Percentiles rank a stretch among this genome's conserved stretches.
Evolutionary conservation across 2,797 vertebrate species (phyloP).

Genomic region (Chloroceryle amazona): DNA sequence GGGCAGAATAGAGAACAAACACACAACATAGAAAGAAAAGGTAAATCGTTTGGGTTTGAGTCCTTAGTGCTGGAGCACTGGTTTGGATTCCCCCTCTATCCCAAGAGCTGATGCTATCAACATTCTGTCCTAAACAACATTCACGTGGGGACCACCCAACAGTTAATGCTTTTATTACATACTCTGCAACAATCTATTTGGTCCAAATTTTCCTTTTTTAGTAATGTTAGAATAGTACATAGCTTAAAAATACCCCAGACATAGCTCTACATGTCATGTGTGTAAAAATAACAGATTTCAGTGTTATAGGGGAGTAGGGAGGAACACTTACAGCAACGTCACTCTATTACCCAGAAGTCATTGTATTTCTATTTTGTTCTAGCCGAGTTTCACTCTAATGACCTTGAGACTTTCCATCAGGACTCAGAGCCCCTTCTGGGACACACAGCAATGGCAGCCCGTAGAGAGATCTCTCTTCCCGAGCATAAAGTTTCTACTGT

Average conservation of each 20-base stretch:
- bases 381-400: background rate
- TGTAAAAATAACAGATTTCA: background rate
- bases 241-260: background rate
- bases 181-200: background rate
- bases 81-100: background rate
- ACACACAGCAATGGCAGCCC: background rate
- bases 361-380: background rate
- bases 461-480: background rate
- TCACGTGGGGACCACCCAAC: background rate
- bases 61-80: background rate
- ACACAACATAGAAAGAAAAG: background rate
- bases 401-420: background rate
- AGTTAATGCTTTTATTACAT: background rate
- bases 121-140: background rate
- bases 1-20: background rate
- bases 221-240: background rate
- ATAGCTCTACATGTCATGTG: rapidly evolving
- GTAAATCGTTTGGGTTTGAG: background rate
- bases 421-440: background rate
- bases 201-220: background rate
- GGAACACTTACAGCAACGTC: background rate
- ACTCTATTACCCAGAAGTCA: background rate
- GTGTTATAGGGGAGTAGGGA: background rate
- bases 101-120: background rate
- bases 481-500: background rate